A percentile compares a stretch with the other conserved stretches of the same genome.
phyloP scores from a whole-genome alignment of 1,140 invertebrate genomes.

The Bombus ignitus region DNA sequence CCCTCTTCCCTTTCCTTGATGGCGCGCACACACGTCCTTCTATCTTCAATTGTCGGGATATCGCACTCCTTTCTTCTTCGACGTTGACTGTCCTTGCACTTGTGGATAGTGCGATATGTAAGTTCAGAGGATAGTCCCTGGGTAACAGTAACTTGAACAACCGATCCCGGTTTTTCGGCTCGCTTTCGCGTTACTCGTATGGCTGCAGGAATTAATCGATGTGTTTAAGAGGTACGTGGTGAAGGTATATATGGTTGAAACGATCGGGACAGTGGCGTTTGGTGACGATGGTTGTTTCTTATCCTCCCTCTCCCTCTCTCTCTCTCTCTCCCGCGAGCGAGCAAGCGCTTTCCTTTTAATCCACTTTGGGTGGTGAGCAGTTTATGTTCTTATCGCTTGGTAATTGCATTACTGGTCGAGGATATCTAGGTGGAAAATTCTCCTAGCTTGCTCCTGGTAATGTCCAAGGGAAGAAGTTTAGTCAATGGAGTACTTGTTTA shows the following conservation, averaged over 20 bases:
- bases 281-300: neutral
- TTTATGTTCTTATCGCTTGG: slow-evolving; percentile 17
- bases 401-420: neutral
- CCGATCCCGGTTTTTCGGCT: neutral
- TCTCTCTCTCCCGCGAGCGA: neutral
- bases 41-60: slow-evolving; percentile 66
- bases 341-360: neutral
- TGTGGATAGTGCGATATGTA: slow-evolving; percentile 51
- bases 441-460: neutral
- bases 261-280: neutral
- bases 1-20: slow-evolving; percentile 43
- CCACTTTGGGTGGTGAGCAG: neutral
- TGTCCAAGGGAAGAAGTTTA: neutral
- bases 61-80: slow-evolving; percentile 1
- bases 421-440: slow-evolving; percentile 10
- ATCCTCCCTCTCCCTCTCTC: neutral
- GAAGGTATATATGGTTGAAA: neutral
- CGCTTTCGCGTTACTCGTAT: neutral
- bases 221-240: neutral
- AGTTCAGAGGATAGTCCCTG: slow-evolving; percentile 9
- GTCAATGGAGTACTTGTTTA: neutral
- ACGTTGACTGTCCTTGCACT: slow-evolving; percentile 49
- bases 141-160: slow-evolving; percentile 26
- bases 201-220: slow-evolving; percentile 3
- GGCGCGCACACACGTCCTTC: slow-evolving; percentile 30